These are phyloP conservation scores for Sycobia sp. DNA, from an alignment of 1,140 invertebrate species.

Conservation along the genomic window DNA sequence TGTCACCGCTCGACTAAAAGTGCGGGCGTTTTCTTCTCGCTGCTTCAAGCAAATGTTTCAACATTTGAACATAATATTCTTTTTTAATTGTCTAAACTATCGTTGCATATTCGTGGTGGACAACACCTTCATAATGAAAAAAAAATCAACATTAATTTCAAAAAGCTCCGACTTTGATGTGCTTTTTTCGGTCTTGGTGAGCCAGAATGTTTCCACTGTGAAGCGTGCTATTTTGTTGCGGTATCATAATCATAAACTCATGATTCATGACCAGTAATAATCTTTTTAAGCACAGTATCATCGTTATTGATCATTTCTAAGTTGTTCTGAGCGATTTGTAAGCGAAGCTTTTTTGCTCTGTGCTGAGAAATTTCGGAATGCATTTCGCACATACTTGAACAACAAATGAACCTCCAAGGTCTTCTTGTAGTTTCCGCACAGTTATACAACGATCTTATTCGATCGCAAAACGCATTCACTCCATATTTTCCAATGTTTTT, in stretches of 20 bases:
- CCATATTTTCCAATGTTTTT: constrained; percentile 7
- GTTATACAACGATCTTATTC: constrained; percentile 39
- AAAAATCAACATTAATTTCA: background rate
- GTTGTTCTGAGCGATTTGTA: constrained; percentile 37
- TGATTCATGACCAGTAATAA: constrained; percentile 42
- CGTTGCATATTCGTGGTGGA: constrained; percentile 21
- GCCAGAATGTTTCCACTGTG: constrained; percentile 25
- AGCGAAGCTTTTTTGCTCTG: constrained; percentile 40
- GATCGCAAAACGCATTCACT: background rate
- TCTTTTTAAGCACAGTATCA: constrained; percentile 52
- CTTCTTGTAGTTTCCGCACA: constrained; percentile 38
- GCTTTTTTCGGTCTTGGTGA: constrained; percentile 12
- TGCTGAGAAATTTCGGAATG: constrained; percentile 33
- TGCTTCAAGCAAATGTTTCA: constrained; percentile 16
- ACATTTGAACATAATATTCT: constrained; percentile 16
- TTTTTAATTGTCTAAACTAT: constrained; percentile 18
- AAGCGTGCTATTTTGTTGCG: background rate
- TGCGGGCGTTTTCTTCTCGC: constrained; percentile 25
- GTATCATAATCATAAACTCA: constrained; percentile 37
- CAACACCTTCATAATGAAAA: constrained; percentile 8
- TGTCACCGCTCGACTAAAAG: constrained; percentile 39
- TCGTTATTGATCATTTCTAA: constrained; percentile 61
- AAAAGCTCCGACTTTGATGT: background rate
- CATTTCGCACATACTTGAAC: too few species aligned
- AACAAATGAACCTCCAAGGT: too few species aligned